Evolutionary conservation across 2,888 invertebrate species (phyloP).

Genomic region (Dicycla oo): DNA sequence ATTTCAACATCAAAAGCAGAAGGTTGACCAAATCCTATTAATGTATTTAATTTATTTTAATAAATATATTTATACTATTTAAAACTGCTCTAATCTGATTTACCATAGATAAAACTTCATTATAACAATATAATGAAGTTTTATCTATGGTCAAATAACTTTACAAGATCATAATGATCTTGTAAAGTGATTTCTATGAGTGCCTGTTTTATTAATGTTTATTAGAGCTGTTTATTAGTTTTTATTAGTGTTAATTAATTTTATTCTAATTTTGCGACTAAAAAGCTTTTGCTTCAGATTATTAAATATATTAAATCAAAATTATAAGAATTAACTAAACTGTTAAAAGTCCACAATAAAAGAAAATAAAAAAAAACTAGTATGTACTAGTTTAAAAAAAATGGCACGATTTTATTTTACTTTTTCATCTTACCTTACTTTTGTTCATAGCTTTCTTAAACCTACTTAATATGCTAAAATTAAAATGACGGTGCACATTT

Average conservation of each 20-base stretch:
- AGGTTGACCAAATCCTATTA: slow-evolving; percentile 1
- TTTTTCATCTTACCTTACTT: neutral
- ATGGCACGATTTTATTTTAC: neutral
- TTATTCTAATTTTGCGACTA: neutral
- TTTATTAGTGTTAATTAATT: neutral
- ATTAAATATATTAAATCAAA: slow-evolving; percentile 1
- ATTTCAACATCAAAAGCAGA: neutral
- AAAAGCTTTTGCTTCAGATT: neutral
- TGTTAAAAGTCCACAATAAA: neutral
- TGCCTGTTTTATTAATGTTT: no score
- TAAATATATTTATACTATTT: neutral
- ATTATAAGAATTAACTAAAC: neutral
- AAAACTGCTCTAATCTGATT: slow-evolving; percentile 22
- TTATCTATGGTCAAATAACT: no score
- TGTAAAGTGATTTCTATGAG: neutral
- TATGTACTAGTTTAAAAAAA: no score
- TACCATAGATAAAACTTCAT: neutral
- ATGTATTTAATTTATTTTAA: slow-evolving; percentile 11
- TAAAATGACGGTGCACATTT: slow-evolving; percentile 43
- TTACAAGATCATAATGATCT: no score
- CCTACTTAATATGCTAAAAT: slow-evolving; percentile 25
- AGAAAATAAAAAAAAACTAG: neutral
- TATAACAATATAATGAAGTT: no score
- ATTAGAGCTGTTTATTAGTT: neutral
- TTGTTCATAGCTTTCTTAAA: slow-evolving; percentile 24